Conservation (phyloP, 2,113 vertebrate genomes). For the Azemiops feae region DNA sequence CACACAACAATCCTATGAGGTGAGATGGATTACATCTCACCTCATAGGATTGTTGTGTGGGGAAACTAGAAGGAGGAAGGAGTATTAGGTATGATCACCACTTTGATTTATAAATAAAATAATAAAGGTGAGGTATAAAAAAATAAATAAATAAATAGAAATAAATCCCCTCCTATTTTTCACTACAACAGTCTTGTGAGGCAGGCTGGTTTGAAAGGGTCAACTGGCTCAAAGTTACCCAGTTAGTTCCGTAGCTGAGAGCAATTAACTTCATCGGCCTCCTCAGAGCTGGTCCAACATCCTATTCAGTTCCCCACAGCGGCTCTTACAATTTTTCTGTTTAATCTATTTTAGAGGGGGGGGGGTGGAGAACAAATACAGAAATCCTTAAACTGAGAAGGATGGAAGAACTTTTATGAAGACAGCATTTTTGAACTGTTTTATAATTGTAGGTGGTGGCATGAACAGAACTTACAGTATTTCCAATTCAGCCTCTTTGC, state of each 20-base stretch:
- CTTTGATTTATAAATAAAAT: not conserved
- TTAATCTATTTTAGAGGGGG: slow-evolving; percentile 49
- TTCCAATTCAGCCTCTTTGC: slow-evolving; percentile 76
- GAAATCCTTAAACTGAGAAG: slow-evolving; percentile 57
- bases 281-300: not conserved
- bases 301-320: not conserved
- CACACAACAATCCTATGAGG: too few relatives aligned
- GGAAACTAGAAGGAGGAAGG: not conserved
- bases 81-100: not conserved
- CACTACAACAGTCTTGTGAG: not conserved
- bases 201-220: not conserved
- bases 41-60: not conserved
- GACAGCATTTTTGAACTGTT: slow-evolving; percentile 72
- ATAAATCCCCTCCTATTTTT: not conserved
- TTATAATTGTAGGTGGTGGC: slow-evolving; percentile 72
- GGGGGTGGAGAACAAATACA: not conserved
- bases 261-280: not conserved
- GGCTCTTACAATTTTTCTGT: slow-evolving; percentile 18
- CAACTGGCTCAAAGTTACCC: not conserved
- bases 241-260: not conserved
- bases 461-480: slow-evolving; percentile 72
- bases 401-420: slow-evolving; percentile 70
- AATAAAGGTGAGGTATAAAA: not conserved
- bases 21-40: not conserved
- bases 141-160: not conserved